Base-by-base conservation (phyloP, 1,140 invertebrate species). In the Mactra quadrangularis region DNA sequence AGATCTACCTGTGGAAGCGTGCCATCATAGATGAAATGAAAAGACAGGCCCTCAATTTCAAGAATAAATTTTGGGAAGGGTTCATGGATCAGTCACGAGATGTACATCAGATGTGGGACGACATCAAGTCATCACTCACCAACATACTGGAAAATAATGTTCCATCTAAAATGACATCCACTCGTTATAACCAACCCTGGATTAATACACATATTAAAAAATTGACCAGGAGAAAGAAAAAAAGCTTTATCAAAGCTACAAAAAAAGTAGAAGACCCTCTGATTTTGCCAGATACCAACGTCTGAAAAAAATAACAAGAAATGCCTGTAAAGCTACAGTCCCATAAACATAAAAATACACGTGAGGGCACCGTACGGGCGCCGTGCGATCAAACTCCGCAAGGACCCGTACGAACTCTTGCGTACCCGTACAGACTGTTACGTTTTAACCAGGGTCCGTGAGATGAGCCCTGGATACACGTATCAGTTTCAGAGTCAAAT, bases 151-250 rank as follows among this genome's bases (percentile, higher is more conserved):
- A 47, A 6, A 50, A 45, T 17, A 25, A 13, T 22, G 64, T 68
- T 29, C 64, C 64, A 4, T 47, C 64, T 11, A 45, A 50, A n/a
- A 13, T 13, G 64, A 47, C 38, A 9, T 25, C 38, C 3, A 3
- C 7, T 25, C 41, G 64, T 4, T 52, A 35, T 19, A 68, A 19
- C 29, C 64, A 68, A n/a, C 64, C 64, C n/a, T 68, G 64, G 64
- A 9, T 47, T 9, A 68, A 68, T 41, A 4, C 27, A 22, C 22
- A 52, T 3, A 19, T 72, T 1, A n/a, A n/a, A 31, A 55, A 3
- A 1, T 27, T 72, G 1, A 31, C 50, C 70, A 53, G 53, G 25
- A 15, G 25, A 33, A 72, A 72, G 52, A 9, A 35, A 35, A 53
- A 50, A n/a, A 27, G 22, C 15, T 72, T 7, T 31, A 9, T n/a